Evolutionary conservation across 2,113 vertebrate species (phyloP).

Genomic region (Cervus canadensis): DNA sequence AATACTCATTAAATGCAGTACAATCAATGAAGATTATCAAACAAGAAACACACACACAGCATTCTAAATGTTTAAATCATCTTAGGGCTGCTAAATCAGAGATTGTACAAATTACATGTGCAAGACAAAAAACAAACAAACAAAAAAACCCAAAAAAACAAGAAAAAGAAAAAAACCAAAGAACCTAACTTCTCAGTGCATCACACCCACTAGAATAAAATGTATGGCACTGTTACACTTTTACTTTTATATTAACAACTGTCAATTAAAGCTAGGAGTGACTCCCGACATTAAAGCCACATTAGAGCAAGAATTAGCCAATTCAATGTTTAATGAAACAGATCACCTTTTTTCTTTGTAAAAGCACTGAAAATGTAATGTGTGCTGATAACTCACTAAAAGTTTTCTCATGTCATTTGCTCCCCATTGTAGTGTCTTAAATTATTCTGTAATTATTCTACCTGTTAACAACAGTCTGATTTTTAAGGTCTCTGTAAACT

Average conservation of each 20-base stretch:
- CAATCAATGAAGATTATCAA: constrained; percentile 35
- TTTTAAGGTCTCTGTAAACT: constrained; percentile 40
- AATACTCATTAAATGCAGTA: constrained; percentile 39
- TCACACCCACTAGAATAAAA: constrained; percentile 47
- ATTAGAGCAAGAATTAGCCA: not conserved
- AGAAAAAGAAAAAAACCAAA: not conserved
- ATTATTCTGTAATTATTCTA: not conserved
- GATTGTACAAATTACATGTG: constrained; percentile 17
- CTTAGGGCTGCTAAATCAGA: constrained; percentile 18
- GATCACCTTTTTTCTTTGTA: constrained; percentile 41
- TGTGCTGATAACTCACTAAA: constrained; percentile 36
- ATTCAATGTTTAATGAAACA: constrained; percentile 1
- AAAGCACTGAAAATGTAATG: constrained; percentile 53
- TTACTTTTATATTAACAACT: constrained; percentile 29
- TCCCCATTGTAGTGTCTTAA: not conserved
- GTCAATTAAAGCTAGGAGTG: constrained; percentile 53
- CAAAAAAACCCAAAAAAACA: not conserved
- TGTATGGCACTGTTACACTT: constrained; percentile 70
- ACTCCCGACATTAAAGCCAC: constrained; percentile 41
- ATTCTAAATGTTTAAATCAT: constrained; percentile 40
- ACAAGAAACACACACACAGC: constrained; percentile 58
- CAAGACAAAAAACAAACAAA: not conserved
- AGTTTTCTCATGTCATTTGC: constrained; percentile 20
- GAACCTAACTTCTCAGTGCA: constrained; percentile 45
- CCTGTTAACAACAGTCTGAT: constrained; percentile 6